Conservation (phyloP, 2,888 invertebrate genomes). For the Amiota minor region DNA sequence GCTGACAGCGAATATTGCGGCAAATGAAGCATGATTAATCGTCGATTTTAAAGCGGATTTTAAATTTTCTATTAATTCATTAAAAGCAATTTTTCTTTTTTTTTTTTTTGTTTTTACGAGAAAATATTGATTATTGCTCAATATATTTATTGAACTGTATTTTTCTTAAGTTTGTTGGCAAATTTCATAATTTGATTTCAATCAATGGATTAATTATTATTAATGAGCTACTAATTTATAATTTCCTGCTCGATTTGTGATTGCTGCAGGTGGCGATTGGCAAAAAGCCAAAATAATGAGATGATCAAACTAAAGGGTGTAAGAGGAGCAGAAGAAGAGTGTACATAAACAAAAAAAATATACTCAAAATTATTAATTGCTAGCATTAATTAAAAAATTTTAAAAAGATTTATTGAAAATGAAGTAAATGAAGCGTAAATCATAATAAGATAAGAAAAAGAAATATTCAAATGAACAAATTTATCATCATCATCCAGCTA, state of each 20-base stretch:
- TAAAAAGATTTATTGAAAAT: too few relatives aligned
- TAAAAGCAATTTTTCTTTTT: background rate
- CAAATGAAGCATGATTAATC: slow-evolving; percentile 19
- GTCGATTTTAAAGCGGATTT: background rate
- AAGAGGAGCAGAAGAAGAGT: too few relatives aligned
- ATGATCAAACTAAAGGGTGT: background rate
- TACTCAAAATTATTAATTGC: too few relatives aligned
- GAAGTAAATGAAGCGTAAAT: too few relatives aligned
- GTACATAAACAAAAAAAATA: too few relatives aligned
- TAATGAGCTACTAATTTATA: slow-evolving; percentile 26
- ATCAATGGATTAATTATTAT: slow-evolving; percentile 14
- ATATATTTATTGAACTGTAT: background rate
- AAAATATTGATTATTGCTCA: too few relatives aligned
- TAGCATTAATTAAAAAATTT: too few relatives aligned
- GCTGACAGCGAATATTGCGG: slow-evolving; percentile 4
- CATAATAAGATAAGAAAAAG: too few relatives aligned
- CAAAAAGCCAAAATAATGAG: slow-evolving; percentile 2
- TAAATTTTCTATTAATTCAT: slow-evolving; percentile 11
- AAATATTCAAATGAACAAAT: too few relatives aligned
- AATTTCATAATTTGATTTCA: slow-evolving; percentile 27
- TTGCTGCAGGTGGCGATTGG: slow-evolving; percentile 18
- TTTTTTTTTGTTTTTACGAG: background rate
- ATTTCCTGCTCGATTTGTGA: slow-evolving; percentile 22
- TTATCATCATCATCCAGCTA: too few relatives aligned
- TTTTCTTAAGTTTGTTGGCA: background rate